Base-by-base conservation (phyloP, 1,140 invertebrate genomes). In the Manduca sexta region DNA sequence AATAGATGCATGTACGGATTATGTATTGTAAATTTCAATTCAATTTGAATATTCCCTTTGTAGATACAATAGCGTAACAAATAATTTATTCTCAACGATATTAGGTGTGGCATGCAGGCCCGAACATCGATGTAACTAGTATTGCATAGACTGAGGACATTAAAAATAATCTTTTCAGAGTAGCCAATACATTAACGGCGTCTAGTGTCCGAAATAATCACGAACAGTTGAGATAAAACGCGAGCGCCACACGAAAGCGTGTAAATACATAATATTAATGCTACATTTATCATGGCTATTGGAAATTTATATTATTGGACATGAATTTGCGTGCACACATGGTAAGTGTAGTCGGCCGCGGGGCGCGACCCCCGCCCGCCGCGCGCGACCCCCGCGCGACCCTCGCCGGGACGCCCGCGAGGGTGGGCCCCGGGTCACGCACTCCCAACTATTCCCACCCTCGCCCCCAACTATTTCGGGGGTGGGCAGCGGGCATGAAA, bases 261-360 rank as follows among this genome's bases (percentile, higher is more conserved):
- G 39, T 52, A 63, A 59, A 60, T 69, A 76, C 60, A 69, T 68
- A 70, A 68, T 64, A 72, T 83, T 78, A 76, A 81, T 71, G 62
- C 63, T 66, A 61, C 72, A 75, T 80, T 80, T 75, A 79, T 80
- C 76, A 83, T 64, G 69, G 58, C 59, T 63, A 77, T 73, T 71
- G 69, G 66, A 82, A 83, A 83, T 83, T 83, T 80, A 83, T 78
- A 83, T 83, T 77, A 83, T 83, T 74, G 74, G 63, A 64, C 69
- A 60, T 64, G 67, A 76, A 74, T 75, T 78, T 76, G 74, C 75
- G 76, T 77, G 75, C 76, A 80, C 73, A 78, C 74, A 80, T 59
- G 72, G 61, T 64, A 60, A 62, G 63, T 75, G 69, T 70, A 74
- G 34, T 31, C 29, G 18, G 18, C n/a, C 21, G 43, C 35, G 55